Base-by-base conservation (phyloP, 1,140 invertebrate genomes). In the Grapholita molesta region DNA sequence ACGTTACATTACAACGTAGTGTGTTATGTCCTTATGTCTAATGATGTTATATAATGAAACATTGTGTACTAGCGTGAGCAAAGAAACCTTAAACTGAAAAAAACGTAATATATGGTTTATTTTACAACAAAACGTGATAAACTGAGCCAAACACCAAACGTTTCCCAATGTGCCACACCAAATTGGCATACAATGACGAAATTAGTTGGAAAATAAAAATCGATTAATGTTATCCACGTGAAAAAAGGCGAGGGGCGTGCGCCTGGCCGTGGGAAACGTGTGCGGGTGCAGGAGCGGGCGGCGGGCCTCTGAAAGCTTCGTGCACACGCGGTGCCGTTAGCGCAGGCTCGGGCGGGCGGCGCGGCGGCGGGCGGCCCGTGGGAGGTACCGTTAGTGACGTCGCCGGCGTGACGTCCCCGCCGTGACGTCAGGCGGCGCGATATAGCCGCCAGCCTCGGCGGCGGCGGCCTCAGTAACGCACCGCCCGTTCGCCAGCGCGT, bases 381-480 rank as follows among this genome's bases (percentile, higher is more conserved):
- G 88, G 88, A 90, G 89, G 90, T 91, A 88, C 90, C 90, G 90
- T 90, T 90, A 90, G 87, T 92, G 89, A 92, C 90, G 90, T 92
- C 86, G 81, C 83, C 48, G 66, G 67, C 33, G 78, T 89, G 88
- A 92, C 91, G 91, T 92, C 85, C 79, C 79, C 64, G 67, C 73
- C 74, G 88, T 92, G 91, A 92, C 91, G 91, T 92, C 89, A 92
- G 84, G 72, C 76, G 70, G 69, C 79, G 85, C 85, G 89, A 92
- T 92, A 92, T 92, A 92, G 90, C 84, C 88, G 87, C 85, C 85
- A 85, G 85, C 76, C 85, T 88, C 88, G 77, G 82, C 87, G 85
- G 84, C 86, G 88, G 84, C 87, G 88, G 88, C 88, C 88, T 92
- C 90, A 92, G 91, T 92, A 91, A 88, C 88, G 86, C 85, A 89